Evolutionary conservation across 2,113 vertebrate genomes (phyloP).

Genomic region (Mastomys natalensis): DNA sequence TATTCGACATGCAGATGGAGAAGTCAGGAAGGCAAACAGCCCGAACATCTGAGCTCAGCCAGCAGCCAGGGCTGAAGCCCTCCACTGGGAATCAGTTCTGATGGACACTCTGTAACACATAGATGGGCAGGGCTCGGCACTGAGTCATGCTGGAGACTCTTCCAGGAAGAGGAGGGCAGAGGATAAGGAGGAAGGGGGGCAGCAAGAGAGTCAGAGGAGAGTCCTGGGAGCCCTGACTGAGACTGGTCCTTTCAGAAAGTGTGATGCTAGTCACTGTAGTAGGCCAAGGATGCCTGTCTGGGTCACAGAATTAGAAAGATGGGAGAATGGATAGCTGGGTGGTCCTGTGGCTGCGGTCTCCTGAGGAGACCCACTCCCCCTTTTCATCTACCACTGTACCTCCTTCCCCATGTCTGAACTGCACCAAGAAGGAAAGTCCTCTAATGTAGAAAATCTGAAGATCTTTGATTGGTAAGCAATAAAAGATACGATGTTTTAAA

Average conservation of each 20-base stretch:
- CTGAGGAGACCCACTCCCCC: too few species aligned
- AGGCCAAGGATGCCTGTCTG: not conserved
- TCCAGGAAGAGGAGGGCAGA: slow-evolving; percentile 41
- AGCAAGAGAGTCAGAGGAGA: not conserved
- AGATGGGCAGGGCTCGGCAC: slow-evolving; percentile 13
- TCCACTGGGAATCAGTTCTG: slow-evolving; percentile 42
- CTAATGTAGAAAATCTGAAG: not conserved
- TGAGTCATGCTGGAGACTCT: slow-evolving; percentile 29
- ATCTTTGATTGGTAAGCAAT: slow-evolving; percentile 11
- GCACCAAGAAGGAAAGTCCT: not conserved
- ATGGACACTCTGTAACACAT: slow-evolving; percentile 22
- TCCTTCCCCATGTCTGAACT: not conserved
- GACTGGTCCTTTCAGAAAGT: not conserved
- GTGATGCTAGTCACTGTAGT: not conserved
- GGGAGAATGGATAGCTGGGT: not conserved
- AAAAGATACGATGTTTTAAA: not conserved
- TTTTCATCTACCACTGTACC: too few species aligned
- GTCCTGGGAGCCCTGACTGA: not conserved
- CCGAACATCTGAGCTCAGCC: slow-evolving; percentile 36
- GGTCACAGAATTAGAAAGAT: not conserved
- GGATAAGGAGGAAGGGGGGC: not conserved
- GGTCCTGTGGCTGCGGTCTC: not conserved
- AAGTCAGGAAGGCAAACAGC: slow-evolving; percentile 6
- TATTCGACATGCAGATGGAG: slow-evolving; percentile 34
- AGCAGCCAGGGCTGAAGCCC: not conserved